A percentile compares a stretch with the other conserved stretches of the same genome.
Evolutionary conservation across 2,888 invertebrate species (phyloP).

Genomic region (Lydus trimaculatus): DNA sequence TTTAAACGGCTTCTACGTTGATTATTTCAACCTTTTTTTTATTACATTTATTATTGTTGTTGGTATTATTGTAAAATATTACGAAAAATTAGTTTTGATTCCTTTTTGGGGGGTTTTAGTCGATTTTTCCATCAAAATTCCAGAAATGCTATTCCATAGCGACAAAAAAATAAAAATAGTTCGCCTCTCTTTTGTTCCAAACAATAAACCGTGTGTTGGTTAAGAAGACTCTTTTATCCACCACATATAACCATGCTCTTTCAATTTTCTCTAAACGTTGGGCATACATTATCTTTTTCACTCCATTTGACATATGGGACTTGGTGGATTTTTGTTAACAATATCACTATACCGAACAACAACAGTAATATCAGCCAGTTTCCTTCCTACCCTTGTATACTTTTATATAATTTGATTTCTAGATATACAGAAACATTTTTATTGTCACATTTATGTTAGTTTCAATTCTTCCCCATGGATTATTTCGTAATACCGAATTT

Average conservation of each 20-base stretch:
- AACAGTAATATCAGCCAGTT: neutral
- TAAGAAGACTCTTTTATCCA: neutral
- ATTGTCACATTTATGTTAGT: conserved; percentile 1
- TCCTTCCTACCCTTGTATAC: too few species aligned
- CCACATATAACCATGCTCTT: conserved; percentile 3
- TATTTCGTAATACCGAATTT: neutral
- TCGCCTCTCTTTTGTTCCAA: neutral
- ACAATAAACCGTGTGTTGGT: conserved; percentile 10
- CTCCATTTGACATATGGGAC: conserved; percentile 11
- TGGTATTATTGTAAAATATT: neutral
- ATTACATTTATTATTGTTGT: neutral
- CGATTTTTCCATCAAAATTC: neutral
- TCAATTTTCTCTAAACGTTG: conserved; percentile 15
- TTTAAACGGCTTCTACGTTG: neutral
- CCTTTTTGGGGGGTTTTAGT: too few species aligned
- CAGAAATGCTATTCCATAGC: neutral
- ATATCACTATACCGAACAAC: conserved; percentile 16
- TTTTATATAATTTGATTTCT: conserved; percentile 18
- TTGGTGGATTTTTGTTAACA: conserved; percentile 17
- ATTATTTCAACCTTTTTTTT: neutral
- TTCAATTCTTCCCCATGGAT: neutral
- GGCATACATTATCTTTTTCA: conserved; percentile 18
- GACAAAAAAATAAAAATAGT: neutral
- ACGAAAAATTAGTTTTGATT: neutral
- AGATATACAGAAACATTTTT: neutral